Percentiles rank a stretch among this genome's conserved stretches.
These are phyloP conservation scores for Gallirallus australis DNA, from an alignment of 2,797 vertebrate genomes.

Conservation along the genomic window DNA sequence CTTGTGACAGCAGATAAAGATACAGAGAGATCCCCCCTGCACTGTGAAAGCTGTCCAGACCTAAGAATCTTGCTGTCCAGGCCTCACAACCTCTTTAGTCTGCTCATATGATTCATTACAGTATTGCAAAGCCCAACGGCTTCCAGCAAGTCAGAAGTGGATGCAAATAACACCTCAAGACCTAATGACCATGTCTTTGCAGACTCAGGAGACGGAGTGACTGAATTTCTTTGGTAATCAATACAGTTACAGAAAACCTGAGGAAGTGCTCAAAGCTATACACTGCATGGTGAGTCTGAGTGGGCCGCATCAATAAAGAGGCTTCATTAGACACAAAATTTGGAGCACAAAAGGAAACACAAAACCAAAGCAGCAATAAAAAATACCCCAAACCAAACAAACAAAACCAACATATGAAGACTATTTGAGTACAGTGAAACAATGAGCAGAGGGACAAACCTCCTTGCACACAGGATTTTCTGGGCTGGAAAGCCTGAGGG, in stretches of 20 bases:
- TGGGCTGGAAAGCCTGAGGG: not conserved
- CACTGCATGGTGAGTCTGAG: not conserved
- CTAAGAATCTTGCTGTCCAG: not conserved
- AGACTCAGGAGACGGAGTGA: not conserved
- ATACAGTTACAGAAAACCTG: not conserved
- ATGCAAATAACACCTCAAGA: not conserved
- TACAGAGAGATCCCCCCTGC: no score
- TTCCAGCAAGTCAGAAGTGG: not conserved
- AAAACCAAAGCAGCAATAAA: no score
- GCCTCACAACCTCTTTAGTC: not conserved
- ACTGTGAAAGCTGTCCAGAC: not conserved
- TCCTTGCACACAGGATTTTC: accelerated
- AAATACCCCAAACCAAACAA: no score
- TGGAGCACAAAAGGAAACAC: not conserved
- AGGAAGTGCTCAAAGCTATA: not conserved
- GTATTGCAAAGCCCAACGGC: not conserved
- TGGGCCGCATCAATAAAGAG: not conserved
- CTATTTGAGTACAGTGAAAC: not conserved
- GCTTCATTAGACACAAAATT: not conserved
- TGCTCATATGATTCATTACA: not conserved
- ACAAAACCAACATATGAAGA: not conserved
- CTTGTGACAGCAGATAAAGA: not conserved
- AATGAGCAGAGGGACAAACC: not conserved
- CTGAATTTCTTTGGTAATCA: not conserved
- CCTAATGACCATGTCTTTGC: not conserved